Evolutionary conservation across 2,113 vertebrate species (phyloP), one percentile per base, ranked within the genome.

Genomic region (Nannobrachium achirus): DNA sequence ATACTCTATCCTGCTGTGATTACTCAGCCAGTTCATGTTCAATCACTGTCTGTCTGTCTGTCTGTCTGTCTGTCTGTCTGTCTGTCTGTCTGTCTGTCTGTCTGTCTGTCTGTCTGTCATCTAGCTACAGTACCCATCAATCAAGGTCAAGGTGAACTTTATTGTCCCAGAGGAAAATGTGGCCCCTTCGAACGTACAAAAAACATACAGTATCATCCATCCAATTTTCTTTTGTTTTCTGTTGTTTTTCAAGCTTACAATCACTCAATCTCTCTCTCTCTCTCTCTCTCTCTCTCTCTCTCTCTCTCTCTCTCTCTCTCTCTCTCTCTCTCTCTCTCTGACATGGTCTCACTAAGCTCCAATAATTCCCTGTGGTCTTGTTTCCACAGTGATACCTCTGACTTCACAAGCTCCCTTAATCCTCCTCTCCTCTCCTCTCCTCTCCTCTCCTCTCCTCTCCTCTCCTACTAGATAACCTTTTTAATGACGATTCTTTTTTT

Each of bases 321-420:
- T 63, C 52, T 25, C 20, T 44, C 55, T 56, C 15, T 55, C n/a
- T 20, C 1, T 51, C 50, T 16, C 18, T 18, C 46, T 49, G 63
- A 68, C 74, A 52, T 16, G 45, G 49, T 57, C 58, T 46, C 59
- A 41, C 38, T 59, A 61, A 82, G 56, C 68, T 58, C 59, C 48
- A 40, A 25, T 15, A 40, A 8, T 60, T 72, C 79, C 66, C 45
- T 9, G 10, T 57, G 56, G 65, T 52, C 59, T 71, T 51, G 49
- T 74, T 76, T 74, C 75, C 51, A 56, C 62, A 57, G 69, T 53
- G 45, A 63, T 73, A 66, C 68, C 44, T 50, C 61, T 79, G 71
- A 61, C 50, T 82, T 41, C 63, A 56, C 41, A 53, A 14, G 25
- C 51, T 53, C 44, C 53, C 56, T 67, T 18, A 70, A 66, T 46